Percentiles rank a stretch among this genome's conserved stretches.
phyloP scores from a whole-genome alignment of 1,140 invertebrate genomes.

The Drosophila lowei region DNA sequence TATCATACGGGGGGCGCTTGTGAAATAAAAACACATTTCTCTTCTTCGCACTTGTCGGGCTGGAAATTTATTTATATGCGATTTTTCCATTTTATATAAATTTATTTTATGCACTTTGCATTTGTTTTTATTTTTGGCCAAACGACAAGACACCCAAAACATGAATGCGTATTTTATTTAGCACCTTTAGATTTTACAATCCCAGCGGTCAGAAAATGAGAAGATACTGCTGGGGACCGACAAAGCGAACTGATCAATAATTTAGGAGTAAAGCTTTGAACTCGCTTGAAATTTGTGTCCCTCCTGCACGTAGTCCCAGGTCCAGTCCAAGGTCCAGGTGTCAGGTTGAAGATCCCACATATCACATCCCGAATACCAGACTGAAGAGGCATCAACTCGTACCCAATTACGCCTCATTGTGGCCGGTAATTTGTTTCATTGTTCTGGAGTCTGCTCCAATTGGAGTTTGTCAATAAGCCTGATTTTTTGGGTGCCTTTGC shows the following conservation, averaged over 20 bases:
- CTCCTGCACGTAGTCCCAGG: neutral
- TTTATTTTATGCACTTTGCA: slow-evolving; percentile 20
- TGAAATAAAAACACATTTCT: slow-evolving; percentile 43
- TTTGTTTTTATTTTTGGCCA: slow-evolving; percentile 19
- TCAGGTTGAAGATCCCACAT: slow-evolving; percentile 1
- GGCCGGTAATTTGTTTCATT: slow-evolving; percentile 68
- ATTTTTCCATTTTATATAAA: slow-evolving; percentile 55
- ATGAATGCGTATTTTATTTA: slow-evolving; percentile 57
- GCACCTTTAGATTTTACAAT: slow-evolving; percentile 30
- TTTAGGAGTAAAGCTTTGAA: slow-evolving; percentile 57
- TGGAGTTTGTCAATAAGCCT: slow-evolving; percentile 43
- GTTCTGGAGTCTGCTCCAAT: slow-evolving; percentile 40
- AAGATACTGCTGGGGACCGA: no score
- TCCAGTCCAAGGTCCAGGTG: slow-evolving; percentile 36
- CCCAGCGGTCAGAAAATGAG: no score
- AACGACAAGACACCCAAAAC: slow-evolving; percentile 33
- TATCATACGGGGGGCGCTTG: slow-evolving; percentile 24
- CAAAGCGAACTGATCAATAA: slow-evolving; percentile 29
- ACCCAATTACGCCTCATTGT: slow-evolving; percentile 59
- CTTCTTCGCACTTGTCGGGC: slow-evolving; percentile 57
- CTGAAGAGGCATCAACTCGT: slow-evolving; percentile 2
- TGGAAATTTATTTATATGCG: slow-evolving; percentile 57
- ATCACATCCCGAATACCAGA: slow-evolving; percentile 2
- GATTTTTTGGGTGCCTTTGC: slow-evolving; percentile 32
- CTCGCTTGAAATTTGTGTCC: slow-evolving; percentile 15